phyloP scores from a whole-genome alignment of 2,888 invertebrate species.

The Thera britannica region DNA sequence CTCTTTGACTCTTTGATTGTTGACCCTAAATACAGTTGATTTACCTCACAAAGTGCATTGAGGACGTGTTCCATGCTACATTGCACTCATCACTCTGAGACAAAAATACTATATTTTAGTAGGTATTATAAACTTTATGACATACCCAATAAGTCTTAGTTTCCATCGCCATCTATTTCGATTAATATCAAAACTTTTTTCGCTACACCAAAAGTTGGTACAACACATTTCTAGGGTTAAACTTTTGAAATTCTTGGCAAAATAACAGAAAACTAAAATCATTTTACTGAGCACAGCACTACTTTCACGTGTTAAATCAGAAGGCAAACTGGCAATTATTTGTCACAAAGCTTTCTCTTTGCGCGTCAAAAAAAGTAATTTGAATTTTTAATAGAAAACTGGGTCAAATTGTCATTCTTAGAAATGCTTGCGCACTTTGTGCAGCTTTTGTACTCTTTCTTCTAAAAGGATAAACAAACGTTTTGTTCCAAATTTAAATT shows the following conservation, averaged over 20 bases:
- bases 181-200: conserved; percentile 49
- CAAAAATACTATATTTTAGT: neutral
- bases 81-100: neutral
- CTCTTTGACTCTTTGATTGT: too few species aligned
- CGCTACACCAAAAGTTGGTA: conserved; percentile 46
- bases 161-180: conserved; percentile 66
- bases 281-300: conserved; percentile 60
- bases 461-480: conserved; percentile 34
- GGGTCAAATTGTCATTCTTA: conserved; percentile 69
- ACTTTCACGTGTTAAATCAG: conserved; percentile 71
- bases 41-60: too few species aligned
- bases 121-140: conserved; percentile 28
- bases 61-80: too few species aligned
- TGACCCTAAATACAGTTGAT: too few species aligned
- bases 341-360: conserved; percentile 72
- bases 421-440: conserved; percentile 53
- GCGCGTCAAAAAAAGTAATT: conserved; percentile 77
- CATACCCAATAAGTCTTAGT: conserved; percentile 49
- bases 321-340: conserved; percentile 61
- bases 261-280: conserved; percentile 44
- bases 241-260: conserved; percentile 35
- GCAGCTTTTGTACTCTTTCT: conserved; percentile 43
- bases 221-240: conserved; percentile 4
- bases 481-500: conserved; percentile 43
- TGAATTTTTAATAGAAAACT: conserved; percentile 79